Evolutionary conservation across 2,113 vertebrate species (phyloP).

Genomic region (Chlamydotis undulata): DNA sequence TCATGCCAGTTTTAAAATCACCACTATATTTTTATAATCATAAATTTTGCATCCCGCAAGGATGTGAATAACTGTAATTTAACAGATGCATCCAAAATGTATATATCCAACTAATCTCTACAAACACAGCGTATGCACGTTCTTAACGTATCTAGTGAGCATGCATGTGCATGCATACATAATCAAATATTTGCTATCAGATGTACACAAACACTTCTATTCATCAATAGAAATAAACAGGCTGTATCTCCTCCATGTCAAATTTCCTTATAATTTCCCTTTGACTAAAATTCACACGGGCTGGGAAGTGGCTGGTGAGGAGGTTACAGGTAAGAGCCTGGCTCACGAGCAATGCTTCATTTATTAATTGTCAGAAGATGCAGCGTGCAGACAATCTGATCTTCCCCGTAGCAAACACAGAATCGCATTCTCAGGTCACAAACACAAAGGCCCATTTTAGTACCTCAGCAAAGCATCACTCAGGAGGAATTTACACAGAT

Average conservation of each 20-base stretch:
- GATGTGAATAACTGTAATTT: not conserved
- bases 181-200: not conserved
- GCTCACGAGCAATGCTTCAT: not conserved
- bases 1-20: not conserved
- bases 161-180: not conserved
- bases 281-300: not conserved
- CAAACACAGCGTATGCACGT: not conserved
- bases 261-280: not conserved
- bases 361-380: not conserved
- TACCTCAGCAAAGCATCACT: not conserved
- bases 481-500: not conserved
- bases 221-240: not conserved
- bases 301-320: not conserved
- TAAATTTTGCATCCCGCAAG: not conserved
- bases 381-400: not conserved
- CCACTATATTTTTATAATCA: not conserved
- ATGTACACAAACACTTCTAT: not conserved
- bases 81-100: not conserved
- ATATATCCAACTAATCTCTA: not conserved
- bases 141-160: not conserved
- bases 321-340: not conserved
- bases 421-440: not conserved
- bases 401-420: not conserved
- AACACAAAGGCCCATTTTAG: not conserved
- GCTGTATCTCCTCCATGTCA: not conserved